Evolutionary conservation across 1,140 invertebrate species (phyloP).

Genomic region (Philopotamus ludificatus): DNA sequence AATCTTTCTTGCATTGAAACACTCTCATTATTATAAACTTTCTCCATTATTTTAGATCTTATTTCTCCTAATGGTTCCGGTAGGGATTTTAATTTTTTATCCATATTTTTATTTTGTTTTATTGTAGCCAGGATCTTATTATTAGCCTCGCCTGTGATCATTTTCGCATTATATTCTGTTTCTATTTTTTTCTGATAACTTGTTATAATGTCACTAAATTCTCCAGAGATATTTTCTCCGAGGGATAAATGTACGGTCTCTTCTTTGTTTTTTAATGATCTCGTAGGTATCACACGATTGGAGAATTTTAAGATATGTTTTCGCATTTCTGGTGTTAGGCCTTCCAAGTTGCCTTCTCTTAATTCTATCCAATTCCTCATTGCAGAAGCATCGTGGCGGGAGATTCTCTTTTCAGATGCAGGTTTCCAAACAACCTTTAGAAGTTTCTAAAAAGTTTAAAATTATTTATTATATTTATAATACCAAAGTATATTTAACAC

Average conservation of each 20-base stretch:
- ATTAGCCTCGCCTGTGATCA: not conserved
- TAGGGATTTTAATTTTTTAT: conserved; percentile 9
- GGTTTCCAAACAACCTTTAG: conserved; percentile 64
- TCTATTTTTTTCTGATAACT: conserved; percentile 3
- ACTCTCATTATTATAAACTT: not conserved
- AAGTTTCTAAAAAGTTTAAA: conserved; percentile 56
- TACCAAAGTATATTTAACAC: no score
- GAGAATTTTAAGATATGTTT: conserved; percentile 68
- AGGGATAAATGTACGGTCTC: conserved; percentile 39
- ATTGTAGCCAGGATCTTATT: not conserved
- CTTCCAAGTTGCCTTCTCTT: conserved; percentile 54
- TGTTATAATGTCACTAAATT: conserved; percentile 50
- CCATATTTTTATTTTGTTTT: not conserved
- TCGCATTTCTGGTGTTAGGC: conserved; percentile 54
- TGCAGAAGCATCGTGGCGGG: conserved; percentile 64
- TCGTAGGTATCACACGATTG: conserved; percentile 54
- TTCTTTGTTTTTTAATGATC: conserved; percentile 41
- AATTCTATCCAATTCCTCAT: conserved; percentile 67
- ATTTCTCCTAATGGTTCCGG: not conserved
- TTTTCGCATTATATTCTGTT: conserved; percentile 1
- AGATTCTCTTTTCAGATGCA: conserved; percentile 55
- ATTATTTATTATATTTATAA: not conserved
- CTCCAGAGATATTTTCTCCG: conserved; percentile 39
- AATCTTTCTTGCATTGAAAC: no score
- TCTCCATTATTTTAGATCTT: not conserved